phyloP scores from a whole-genome alignment of 2,797 vertebrate species.

The Podarcis siculus region DNA sequence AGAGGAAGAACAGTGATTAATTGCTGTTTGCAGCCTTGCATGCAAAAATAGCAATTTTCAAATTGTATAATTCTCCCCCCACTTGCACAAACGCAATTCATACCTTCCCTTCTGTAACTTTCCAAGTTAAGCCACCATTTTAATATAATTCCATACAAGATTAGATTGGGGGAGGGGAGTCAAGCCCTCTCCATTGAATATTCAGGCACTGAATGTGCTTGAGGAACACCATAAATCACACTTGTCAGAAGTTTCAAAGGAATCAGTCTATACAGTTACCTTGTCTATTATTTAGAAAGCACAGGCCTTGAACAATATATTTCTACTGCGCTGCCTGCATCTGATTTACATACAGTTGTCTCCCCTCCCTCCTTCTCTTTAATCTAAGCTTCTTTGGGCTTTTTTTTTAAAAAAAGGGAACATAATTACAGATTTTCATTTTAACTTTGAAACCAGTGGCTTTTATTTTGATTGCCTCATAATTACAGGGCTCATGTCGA shows the following conservation, averaged over 20 bases:
- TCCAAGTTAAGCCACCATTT: conserved; percentile 72
- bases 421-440: conserved; percentile 77
- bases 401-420: conserved; percentile 57
- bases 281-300: conserved; percentile 79
- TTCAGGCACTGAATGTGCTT: conserved; percentile 73
- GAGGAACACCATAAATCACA: conserved; percentile 77
- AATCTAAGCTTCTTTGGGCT: conserved; percentile 68
- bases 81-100: conserved; percentile 72
- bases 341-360: conserved; percentile 74
- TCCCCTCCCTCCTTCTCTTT: conserved; percentile 42
- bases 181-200: conserved; percentile 71
- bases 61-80: conserved; percentile 66
- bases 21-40: conserved; percentile 72
- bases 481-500: conserved; percentile 68
- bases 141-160: conserved; percentile 73
- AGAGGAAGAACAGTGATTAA: conserved; percentile 74
- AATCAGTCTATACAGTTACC: conserved; percentile 70
- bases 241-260: conserved; percentile 78
- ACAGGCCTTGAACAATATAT: conserved; percentile 70
- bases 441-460: conserved; percentile 75
- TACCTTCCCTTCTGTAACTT: conserved; percentile 67
- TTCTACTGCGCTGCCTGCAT: conserved; percentile 58
- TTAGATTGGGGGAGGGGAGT: conserved; percentile 70
- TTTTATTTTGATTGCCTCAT: conserved; percentile 77
- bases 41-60: conserved; percentile 79